Evolutionary conservation across 1,140 invertebrate genomes (phyloP).

Genomic region (Caenorhabditis briggsae): DNA sequence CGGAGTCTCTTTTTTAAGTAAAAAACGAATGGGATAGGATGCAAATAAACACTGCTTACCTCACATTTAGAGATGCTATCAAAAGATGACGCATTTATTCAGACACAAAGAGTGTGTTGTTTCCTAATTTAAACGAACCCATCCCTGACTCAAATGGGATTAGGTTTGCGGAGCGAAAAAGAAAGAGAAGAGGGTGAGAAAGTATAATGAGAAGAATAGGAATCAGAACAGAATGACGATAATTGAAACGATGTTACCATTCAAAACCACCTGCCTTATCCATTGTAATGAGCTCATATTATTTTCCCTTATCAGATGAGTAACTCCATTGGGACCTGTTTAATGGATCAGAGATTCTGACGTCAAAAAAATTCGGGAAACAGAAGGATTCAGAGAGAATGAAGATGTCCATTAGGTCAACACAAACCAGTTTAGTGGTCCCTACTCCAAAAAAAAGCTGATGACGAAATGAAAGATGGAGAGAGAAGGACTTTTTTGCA

Average conservation of each 20-base stretch:
- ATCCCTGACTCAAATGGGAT: not conserved
- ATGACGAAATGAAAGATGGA: constrained; percentile 44
- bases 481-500: not conserved
- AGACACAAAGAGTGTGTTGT: constrained; percentile 10
- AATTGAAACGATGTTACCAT: not conserved
- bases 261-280: constrained; percentile 10
- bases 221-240: not conserved
- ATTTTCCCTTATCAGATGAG: not conserved
- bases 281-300: not conserved
- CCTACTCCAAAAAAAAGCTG: not conserved
- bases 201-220: not conserved
- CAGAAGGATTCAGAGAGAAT: not conserved
- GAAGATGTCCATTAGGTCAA: constrained; percentile 33
- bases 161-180: not conserved
- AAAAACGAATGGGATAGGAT: not conserved
- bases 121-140: constrained; percentile 49
- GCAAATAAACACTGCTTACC: not conserved
- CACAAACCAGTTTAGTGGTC: constrained; percentile 23
- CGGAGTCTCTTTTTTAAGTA: not conserved
- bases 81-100: constrained; percentile 42
- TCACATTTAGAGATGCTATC: not conserved
- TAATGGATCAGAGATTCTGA: not conserved
- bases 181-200: not conserved
- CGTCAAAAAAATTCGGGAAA: constrained; percentile 27
- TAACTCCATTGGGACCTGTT: not conserved